Evolutionary conservation across 2,888 invertebrate genomes (phyloP).

Genomic region (Chesias legatella): DNA sequence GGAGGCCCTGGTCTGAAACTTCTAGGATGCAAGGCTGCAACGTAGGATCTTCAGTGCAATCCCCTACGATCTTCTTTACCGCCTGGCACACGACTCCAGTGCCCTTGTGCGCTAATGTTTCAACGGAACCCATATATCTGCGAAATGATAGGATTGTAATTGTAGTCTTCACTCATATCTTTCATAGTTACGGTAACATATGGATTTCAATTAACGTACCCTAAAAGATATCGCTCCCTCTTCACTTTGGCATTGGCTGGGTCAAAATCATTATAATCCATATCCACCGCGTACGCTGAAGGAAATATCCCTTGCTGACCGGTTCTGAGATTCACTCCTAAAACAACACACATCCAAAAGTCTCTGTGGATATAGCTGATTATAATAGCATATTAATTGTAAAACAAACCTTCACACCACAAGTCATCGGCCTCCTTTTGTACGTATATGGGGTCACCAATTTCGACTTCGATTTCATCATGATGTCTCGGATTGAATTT

Average conservation of each 20-base stretch:
- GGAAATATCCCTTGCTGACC: slow-evolving; percentile 97
- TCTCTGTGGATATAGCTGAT: too few relatives aligned
- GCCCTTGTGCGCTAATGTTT: slow-evolving; percentile 98
- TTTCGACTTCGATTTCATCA: slow-evolving; percentile 97
- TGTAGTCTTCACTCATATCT: too few relatives aligned
- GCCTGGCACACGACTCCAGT: slow-evolving; percentile 96
- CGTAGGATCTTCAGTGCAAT: slow-evolving; percentile 84
- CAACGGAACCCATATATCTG: slow-evolving; percentile 95
- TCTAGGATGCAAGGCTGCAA: slow-evolving; percentile 93
- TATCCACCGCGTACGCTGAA: slow-evolving; percentile 97
- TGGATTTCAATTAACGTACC: slow-evolving; percentile 52
- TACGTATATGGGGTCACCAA: slow-evolving; percentile 98
- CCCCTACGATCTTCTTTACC: slow-evolving; percentile 90
- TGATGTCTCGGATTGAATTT: slow-evolving; percentile 97
- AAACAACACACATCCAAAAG: too few relatives aligned
- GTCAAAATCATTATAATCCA: slow-evolving; percentile 98
- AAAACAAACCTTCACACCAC: slow-evolving; percentile 94
- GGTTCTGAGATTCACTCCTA: slow-evolving; percentile 96
- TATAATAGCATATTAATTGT: not conserved
- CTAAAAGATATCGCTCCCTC: slow-evolving; percentile 92
- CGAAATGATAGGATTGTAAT: slow-evolving; percentile 9
- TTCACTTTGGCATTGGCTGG: slow-evolving; percentile 91
- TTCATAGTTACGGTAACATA: not conserved
- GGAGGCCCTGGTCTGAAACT: slow-evolving; percentile 96
- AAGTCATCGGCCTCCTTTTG: slow-evolving; percentile 97